Base-by-base conservation (phyloP, 2,797 vertebrate genomes). In the Pangasius macronema region DNA sequence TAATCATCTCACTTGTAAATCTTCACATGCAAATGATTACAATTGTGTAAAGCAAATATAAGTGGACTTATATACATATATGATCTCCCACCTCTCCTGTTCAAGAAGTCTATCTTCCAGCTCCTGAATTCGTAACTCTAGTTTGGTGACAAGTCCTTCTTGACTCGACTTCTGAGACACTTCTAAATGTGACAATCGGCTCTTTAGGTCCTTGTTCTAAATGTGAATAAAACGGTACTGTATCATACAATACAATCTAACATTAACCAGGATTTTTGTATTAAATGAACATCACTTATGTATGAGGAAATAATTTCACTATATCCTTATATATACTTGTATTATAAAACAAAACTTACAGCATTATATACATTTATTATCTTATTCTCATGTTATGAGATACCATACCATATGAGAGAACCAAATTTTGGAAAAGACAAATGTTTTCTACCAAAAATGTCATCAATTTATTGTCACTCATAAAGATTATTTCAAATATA, bases 181-280 rank as follows among this genome's bases (percentile, higher is more conserved):
- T 91, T 99, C 98, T 89, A 99, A 94, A 92, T 99, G 96, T 85
- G 94, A 91, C 89, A 99, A 95, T 90, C 97, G 95, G 90, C 97
- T 96, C 94, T 94, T 97, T 91, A 99, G 89, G 89, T 99, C 98
- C 92, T 98, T 99, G 93, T 97, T 99, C 98, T 99, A 86, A 14
- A 86, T 22, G 7, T 80, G 16, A 83, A 67, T 30, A 79, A 36
- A 77, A 61, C n/a, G 4, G 30, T 75, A 55, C 36, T 73, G 33
- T 22, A 39, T 82, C 33, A 81, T 14, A 67, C 59, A 85, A 46
- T 16, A 24, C 49, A 55, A 14, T 63, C 57, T 55, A 36, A 36
- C 24, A 55, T 33, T 57, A 22, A 20, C 18, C 20, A 27, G 13
- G 22, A 80, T 39, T 22, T 36, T 36, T 22, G 55, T 24, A 42